Evolutionary conservation across 2,113 vertebrate species (phyloP).

Genomic region (Aptenodytes patagonicus): DNA sequence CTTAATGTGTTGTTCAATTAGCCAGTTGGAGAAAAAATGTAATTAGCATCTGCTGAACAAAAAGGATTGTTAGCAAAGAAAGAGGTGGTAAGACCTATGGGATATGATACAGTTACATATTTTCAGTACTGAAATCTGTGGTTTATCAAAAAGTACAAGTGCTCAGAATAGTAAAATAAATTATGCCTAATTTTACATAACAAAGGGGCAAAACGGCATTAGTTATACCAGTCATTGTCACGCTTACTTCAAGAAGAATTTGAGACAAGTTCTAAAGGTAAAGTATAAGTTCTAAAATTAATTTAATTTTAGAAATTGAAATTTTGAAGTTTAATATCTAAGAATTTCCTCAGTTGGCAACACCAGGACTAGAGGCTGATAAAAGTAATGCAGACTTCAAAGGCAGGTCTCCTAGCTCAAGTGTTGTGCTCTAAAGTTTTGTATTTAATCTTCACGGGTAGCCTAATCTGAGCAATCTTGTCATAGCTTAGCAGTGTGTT

Average conservation of each 20-base stretch:
- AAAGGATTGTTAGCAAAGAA: not conserved
- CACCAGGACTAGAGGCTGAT: not conserved
- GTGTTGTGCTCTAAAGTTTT: not conserved
- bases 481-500: not conserved
- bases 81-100: not conserved
- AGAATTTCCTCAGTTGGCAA: not conserved
- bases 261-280: not conserved
- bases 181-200: not conserved
- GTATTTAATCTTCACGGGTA: not conserved
- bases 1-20: not conserved
- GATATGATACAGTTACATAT: not conserved
- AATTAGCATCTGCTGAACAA: not conserved
- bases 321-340: not conserved
- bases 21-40: not conserved
- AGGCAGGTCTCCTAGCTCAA: not conserved
- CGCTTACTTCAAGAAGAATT: not conserved
- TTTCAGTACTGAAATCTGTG: not conserved
- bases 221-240: not conserved
- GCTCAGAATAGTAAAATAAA: not conserved
- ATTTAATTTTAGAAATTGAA: not conserved
- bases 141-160: not conserved
- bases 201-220: not conserved
- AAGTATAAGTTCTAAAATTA: not conserved
- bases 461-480: fast-evolving
- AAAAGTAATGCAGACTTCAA: no score